Base-by-base conservation (phyloP, 2,888 invertebrate species). In the Ornithoptera alexandrae region DNA sequence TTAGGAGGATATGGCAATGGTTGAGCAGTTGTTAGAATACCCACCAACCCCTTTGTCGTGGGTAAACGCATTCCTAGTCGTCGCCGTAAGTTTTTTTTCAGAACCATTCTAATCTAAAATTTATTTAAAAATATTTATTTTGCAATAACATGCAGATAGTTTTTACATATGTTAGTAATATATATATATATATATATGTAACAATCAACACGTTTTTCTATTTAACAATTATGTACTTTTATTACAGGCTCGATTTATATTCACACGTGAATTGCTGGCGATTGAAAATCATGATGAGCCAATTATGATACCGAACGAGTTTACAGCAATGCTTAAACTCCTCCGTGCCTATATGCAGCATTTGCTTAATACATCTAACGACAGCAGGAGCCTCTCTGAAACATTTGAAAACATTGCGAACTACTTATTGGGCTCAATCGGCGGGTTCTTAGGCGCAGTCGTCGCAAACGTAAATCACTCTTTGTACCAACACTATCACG, bases 311-410 rank as follows among this genome's bases (percentile, higher is more conserved):
- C 86, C 88, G 5, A 70, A 73, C 4, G 89, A 89, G 74, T 83
- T 87, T 69, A 59, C 67, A 0, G 71, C 75, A 15, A 63, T 88
- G 2, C 85, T 88, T 3, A 39, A 71, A 1, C 75, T 81, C 15
- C 72, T 89, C 18, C 85, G 84, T 60, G 76, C 77, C 39, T 86
- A 81, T 73, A 71, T 87, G 1, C 78, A 81, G 18, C 73, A 79
- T 2, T 56, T 86, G 2, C 15, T 39, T n/a, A 22, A 5, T 8
- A 20, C 65, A 68, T 4, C 65, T 68, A 63, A 75, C 80, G 17
- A 8, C n/a, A 64, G 67, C 30, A 30, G 3, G 30, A 30, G 3
- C 30, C 30, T 30, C 39, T 8, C 7, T 1, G 39, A 39, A 39
- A 0, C 74, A 76, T 46, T 50, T 2, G 75, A 81, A 12, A 72